Conservation (phyloP, 2,888 invertebrate species). For the Lottia scabra region DNA sequence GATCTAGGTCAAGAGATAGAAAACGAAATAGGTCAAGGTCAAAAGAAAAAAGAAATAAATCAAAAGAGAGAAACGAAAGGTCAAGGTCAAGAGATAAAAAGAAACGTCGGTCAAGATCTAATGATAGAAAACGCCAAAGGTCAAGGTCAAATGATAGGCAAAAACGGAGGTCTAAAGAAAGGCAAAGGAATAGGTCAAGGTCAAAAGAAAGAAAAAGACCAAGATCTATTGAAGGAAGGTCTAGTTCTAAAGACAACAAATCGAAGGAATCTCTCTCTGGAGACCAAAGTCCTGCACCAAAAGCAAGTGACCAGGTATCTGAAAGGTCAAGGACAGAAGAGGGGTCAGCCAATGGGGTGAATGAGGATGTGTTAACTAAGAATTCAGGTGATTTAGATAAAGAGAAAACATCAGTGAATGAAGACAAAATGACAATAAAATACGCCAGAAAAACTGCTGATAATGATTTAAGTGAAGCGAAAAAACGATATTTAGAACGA, state of each 20-base stretch:
- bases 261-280: neutral
- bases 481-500: conserved; percentile 47
- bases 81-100: conserved; percentile 9
- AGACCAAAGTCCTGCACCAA: conserved; percentile 12
- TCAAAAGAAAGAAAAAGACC: conserved; percentile 7
- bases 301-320: conserved; percentile 15
- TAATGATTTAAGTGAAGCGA: conserved; percentile 42
- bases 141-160: conserved; percentile 11
- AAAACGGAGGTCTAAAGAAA: conserved; percentile 16
- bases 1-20: conserved; percentile 15
- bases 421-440: conserved; percentile 26
- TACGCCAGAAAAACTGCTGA: conserved; percentile 47
- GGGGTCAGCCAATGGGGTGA: neutral
- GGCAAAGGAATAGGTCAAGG: neutral
- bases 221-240: neutral
- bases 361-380: neutral
- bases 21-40: conserved; percentile 15
- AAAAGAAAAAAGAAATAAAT: neutral
- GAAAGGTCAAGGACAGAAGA: neutral
- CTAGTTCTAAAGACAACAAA: neutral
- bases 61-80: neutral
- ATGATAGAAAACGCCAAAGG: conserved; percentile 13
- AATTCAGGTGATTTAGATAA: conserved; percentile 6
- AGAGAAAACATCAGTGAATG: neutral
- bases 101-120: conserved; percentile 15